phyloP scores from a whole-genome alignment of 2,113 vertebrate species.

The Oostethus manadensis region DNA sequence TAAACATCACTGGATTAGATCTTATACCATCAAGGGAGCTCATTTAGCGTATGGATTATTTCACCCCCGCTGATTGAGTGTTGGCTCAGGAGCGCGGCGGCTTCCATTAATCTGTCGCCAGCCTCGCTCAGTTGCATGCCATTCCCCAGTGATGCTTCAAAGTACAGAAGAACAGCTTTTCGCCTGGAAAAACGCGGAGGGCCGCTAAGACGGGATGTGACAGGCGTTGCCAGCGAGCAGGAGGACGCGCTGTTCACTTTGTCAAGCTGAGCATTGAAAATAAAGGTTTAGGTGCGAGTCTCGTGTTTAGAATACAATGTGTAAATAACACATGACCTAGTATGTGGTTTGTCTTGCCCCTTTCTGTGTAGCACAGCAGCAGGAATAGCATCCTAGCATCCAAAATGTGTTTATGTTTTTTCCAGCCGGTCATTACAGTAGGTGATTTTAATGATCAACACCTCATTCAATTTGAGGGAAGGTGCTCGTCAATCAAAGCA shows the following conservation, averaged over 20 bases:
- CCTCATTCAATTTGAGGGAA: no score
- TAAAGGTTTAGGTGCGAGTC: no score
- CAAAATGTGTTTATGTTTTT: no score
- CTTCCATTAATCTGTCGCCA: conserved; percentile 42
- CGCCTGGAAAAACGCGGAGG: conserved; percentile 26
- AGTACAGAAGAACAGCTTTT: conserved; percentile 41
- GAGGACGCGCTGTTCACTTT: not conserved
- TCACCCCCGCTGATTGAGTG: conserved; percentile 7
- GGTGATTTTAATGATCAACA: no score
- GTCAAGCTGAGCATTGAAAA: not conserved
- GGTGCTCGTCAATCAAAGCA: no score
- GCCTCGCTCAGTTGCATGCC: conserved; percentile 43
- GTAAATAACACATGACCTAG: no score
- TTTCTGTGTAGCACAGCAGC: no score
- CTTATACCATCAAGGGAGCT: not conserved
- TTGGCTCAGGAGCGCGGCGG: conserved; percentile 5
- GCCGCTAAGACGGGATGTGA: conserved; percentile 18
- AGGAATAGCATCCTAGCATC: no score
- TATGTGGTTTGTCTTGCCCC: no score
- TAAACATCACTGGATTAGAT: not conserved
- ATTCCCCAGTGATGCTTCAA: conserved; percentile 28
- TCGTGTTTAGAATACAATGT: no score
- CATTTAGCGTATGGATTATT: conserved; percentile 11
- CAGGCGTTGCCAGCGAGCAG: not conserved
- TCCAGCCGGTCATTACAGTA: no score